phyloP scores from a whole-genome alignment of 2,888 invertebrate genomes.

The Oscheius sp. region DNA sequence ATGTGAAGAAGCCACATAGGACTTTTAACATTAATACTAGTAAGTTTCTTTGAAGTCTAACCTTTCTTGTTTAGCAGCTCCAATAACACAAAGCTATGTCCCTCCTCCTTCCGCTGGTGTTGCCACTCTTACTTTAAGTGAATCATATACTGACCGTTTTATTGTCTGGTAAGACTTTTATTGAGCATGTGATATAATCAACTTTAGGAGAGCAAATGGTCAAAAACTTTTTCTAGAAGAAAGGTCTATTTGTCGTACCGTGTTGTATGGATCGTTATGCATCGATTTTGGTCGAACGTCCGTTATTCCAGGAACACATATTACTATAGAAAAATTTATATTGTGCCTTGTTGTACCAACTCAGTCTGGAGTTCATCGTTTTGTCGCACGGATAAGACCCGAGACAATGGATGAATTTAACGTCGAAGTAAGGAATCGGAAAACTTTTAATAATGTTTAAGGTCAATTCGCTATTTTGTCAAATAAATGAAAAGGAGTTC shows the following conservation, averaged over 20 bases:
- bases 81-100: slow-evolving; percentile 51
- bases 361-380: slow-evolving; percentile 62
- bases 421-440: neutral
- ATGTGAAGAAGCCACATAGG: neutral
- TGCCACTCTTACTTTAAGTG: slow-evolving; percentile 48
- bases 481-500: slow-evolving; percentile 46
- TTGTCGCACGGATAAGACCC: slow-evolving; percentile 36
- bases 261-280: slow-evolving; percentile 53
- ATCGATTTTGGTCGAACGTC: slow-evolving; percentile 61
- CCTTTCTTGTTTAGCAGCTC: slow-evolving; percentile 57
- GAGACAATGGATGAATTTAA: slow-evolving; percentile 15
- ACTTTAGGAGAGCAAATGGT: slow-evolving; percentile 58
- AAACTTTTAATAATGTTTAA: neutral
- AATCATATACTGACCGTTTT: slow-evolving; percentile 54
- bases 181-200: neutral
- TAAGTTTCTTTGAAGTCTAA: neutral
- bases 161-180: slow-evolving; percentile 53
- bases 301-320: slow-evolving; percentile 48
- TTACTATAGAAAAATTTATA: slow-evolving; percentile 30
- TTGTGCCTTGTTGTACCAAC: slow-evolving; percentile 63
- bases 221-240: slow-evolving; percentile 61
- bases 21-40: slow-evolving; percentile 18
- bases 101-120: slow-evolving; percentile 56
- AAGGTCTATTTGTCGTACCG: slow-evolving; percentile 46
- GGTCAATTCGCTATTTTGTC: slow-evolving; percentile 17